Evolutionary conservation across 1,140 invertebrate genomes (phyloP).

Genomic region (Ctenoplectra terminalis): DNA sequence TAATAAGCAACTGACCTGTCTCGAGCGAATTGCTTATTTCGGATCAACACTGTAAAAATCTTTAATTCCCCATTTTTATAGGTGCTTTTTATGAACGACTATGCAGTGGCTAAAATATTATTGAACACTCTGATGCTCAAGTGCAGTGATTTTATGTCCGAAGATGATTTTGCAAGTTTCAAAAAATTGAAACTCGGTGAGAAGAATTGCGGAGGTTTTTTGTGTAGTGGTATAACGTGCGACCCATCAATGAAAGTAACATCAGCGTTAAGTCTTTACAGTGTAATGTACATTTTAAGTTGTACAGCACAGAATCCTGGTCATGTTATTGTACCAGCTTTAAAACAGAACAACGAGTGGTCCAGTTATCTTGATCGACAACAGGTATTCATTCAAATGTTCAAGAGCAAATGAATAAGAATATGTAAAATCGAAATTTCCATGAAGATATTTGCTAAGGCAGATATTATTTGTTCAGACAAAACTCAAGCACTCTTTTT

Average conservation of each 20-base stretch:
- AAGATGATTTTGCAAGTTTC: conserved; percentile 26
- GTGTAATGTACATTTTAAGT: conserved; percentile 80
- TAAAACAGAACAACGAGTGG: conserved; percentile 86
- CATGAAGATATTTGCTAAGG: too few relatives aligned
- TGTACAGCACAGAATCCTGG: conserved; percentile 86
- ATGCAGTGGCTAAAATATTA: conserved; percentile 79
- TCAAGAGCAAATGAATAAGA: neutral
- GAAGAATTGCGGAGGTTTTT: conserved; percentile 85
- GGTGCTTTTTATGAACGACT: conserved; percentile 87
- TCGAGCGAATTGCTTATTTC: too few relatives aligned
- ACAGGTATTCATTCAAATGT: conserved; percentile 83
- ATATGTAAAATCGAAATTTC: neutral
- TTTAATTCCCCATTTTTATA: conserved; percentile 71
- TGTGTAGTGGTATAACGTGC: conserved; percentile 84
- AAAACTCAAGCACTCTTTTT: too few relatives aligned
- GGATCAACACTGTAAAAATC: too few relatives aligned
- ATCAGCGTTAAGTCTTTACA: conserved; percentile 72
- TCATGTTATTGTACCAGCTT: conserved; percentile 84
- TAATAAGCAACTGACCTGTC: too few relatives aligned
- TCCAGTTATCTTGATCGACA: conserved; percentile 87
- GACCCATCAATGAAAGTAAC: conserved; percentile 67
- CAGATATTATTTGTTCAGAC: too few relatives aligned
- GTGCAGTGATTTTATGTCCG: conserved; percentile 61
- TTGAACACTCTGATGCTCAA: conserved; percentile 70
- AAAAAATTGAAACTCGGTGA: conserved; percentile 14